Conservation (phyloP, 2,113 vertebrate genomes). For the Onychostruthus taczanowskii region DNA sequence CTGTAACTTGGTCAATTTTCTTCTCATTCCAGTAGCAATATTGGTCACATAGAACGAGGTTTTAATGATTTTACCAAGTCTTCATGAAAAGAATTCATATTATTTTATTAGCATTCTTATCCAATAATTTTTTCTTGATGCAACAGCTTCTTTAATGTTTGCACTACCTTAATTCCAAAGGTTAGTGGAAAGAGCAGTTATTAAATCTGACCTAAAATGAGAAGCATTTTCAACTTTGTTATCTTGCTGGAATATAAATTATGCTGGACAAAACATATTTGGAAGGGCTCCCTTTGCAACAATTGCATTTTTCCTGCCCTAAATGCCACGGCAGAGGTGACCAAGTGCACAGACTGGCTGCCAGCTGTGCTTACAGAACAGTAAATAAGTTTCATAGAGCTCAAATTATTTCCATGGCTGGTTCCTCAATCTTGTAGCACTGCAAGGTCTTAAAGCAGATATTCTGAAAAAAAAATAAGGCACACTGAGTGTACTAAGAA, state of each 20-base stretch:
- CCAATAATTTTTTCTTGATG: neutral
- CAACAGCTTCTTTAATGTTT: neutral
- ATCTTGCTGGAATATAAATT: neutral
- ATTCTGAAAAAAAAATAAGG: neutral
- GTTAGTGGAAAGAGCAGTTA: neutral
- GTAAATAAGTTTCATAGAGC: neutral
- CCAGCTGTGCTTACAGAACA: neutral
- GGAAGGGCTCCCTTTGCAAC: neutral
- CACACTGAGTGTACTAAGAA: neutral
- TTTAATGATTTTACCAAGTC: neutral
- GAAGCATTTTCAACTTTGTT: neutral
- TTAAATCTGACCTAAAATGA: neutral
- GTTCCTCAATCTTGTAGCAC: neutral
- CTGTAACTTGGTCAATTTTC: neutral
- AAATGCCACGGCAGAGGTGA: neutral
- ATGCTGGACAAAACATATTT: neutral
- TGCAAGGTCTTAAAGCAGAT: neutral
- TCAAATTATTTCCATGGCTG: neutral
- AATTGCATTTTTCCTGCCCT: neutral
- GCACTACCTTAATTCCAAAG: neutral
- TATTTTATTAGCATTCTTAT: neutral
- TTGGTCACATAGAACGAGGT: neutral
- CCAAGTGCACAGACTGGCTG: neutral
- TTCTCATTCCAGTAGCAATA: neutral
- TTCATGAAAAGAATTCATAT: neutral